Base-by-base conservation (phyloP, 2,797 vertebrate genomes). In the Acrossocheilus fasciatus region DNA sequence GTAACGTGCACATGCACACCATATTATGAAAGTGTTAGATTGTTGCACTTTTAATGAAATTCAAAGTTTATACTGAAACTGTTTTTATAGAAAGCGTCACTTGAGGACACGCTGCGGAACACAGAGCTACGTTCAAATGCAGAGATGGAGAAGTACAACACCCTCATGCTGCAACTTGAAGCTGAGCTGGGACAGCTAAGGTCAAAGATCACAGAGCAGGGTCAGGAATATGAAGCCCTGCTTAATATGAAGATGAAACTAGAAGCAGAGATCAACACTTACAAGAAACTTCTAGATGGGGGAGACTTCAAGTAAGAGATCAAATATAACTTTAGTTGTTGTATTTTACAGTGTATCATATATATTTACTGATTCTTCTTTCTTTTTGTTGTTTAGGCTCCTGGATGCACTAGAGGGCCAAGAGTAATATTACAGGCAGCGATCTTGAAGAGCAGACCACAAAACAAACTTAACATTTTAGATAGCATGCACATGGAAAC, bases 201-300 rank as follows among this genome's bases (percentile, higher is more conserved):
- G 0, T 91, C 73, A 12, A 98, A 97, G 83, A 96, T 97, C 83
- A 96, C 97, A 77, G 92, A 95, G 30, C 97, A 98, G 92, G 94
- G 94, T 6, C 96, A 97, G 8, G 97, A 98, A 0, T 97, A 98
- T 0, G 95, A 97, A 90, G 90, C 91, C 0, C 93, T 99, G 85
- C 95, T 98, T 86, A 98, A 97, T 91, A 94, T 97, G 92, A 98
- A 98, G 94, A 96, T 96, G 94, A 97, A 97, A 87, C 95, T 99
- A 85, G 98, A 98, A 91, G 93, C 93, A 0, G 97, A 99, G 92
- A 98, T 98, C 9, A 87, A 90, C 87, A 96, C 96, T 39, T 99
- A 99, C 93, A 97, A 95, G 90, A 92, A n/a, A 36, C 96, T 99
- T 66, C 94, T 99, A 85, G 97, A 98, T 82, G 97, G 97, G 0